phyloP scores from a whole-genome alignment of 2,797 vertebrate species.

The Chloroceryle amazona region DNA sequence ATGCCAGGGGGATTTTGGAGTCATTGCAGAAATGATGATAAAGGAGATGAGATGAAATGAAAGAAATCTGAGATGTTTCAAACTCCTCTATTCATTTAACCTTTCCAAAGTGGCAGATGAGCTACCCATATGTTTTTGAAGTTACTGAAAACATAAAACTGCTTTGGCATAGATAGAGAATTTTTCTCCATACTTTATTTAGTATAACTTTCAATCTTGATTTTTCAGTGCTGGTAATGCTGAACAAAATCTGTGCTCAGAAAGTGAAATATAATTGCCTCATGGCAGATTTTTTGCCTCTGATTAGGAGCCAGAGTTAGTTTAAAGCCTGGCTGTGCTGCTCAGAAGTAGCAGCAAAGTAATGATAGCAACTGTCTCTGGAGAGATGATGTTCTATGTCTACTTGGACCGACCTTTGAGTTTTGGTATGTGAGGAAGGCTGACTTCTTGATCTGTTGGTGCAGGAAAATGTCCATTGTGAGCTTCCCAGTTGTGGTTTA shows the following conservation, averaged over 20 bases:
- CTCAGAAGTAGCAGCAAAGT: background rate
- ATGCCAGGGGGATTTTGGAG: conserved; percentile 12
- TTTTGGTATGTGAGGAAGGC: background rate
- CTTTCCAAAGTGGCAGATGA: conserved; percentile 9
- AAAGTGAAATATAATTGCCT: background rate
- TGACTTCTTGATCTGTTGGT: background rate
- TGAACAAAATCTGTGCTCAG: background rate
- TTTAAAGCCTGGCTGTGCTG: background rate
- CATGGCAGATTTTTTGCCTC: background rate
- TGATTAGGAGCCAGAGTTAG: background rate
- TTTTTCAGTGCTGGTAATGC: background rate
- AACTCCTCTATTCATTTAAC: conserved; percentile 31
- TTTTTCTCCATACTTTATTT: background rate
- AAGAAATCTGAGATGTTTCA: conserved; percentile 20
- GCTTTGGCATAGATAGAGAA: background rate
- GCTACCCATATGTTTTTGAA: background rate
- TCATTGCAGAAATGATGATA: conserved; percentile 31
- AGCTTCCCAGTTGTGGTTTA: background rate
- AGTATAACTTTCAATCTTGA: background rate
- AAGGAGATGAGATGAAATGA: conserved; percentile 11
- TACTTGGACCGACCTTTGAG: background rate
- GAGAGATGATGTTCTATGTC: background rate
- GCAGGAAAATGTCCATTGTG: background rate
- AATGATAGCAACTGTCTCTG: background rate
- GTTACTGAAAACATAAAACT: background rate